Conservation (phyloP, 2,113 vertebrate species). For the Salvator merianae region DNA sequence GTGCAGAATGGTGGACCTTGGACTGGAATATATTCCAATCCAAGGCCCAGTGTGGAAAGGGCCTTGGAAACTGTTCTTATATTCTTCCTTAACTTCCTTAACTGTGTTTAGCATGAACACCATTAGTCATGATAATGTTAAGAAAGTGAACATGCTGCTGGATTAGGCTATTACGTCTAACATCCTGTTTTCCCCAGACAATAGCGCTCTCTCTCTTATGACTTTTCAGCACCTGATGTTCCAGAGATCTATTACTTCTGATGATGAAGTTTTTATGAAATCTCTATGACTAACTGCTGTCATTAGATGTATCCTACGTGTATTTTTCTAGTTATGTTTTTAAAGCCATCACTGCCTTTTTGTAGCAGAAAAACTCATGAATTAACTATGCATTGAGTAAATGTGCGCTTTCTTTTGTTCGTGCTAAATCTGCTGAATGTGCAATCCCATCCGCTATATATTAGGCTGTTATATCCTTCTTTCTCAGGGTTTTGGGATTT, state of each 20-base stretch:
- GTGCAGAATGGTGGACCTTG: not conserved
- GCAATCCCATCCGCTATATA: not conserved
- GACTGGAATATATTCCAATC: too few species aligned
- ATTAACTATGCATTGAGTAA: not conserved
- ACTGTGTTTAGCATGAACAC: not conserved
- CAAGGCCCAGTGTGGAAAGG: too few species aligned
- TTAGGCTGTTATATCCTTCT: not conserved
- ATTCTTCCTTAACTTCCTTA: too few species aligned
- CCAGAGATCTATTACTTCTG: not conserved
- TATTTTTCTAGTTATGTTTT: not conserved
- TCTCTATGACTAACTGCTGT: not conserved
- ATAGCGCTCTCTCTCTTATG: not conserved
- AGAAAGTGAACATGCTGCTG: not conserved
- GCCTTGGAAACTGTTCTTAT: too few species aligned
- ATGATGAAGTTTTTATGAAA: not conserved
- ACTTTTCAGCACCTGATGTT: not conserved
- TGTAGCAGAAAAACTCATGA: not conserved
- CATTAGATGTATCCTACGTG: not conserved
- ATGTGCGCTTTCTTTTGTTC: not conserved
- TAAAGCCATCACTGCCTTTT: not conserved
- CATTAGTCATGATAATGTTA: not conserved
- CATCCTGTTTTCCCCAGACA: not conserved
- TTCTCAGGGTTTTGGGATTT: too few species aligned
- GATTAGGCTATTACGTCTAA: not conserved
- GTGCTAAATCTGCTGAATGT: not conserved